phyloP scores from a whole-genome alignment of 64 coral and sea anemone species.

The Porites australiensis region DNA sequence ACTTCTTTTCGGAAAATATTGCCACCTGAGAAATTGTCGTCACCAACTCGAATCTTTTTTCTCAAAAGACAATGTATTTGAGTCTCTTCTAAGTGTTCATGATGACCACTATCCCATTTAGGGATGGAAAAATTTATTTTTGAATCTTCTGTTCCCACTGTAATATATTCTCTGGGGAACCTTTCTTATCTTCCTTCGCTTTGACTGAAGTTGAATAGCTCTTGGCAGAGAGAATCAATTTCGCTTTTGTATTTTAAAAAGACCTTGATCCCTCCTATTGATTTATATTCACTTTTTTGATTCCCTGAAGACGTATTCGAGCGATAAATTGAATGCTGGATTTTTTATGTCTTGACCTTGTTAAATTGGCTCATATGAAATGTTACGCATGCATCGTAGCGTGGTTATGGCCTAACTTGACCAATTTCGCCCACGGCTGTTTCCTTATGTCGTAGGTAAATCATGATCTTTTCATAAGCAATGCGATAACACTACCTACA shows the following conservation, averaged over 20 bases:
- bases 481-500: not conserved
- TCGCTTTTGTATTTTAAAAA: slow-evolving; percentile 18
- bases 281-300: not conserved
- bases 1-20: not conserved
- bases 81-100: not conserved
- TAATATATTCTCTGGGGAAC: slow-evolving; percentile 29
- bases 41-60: not conserved
- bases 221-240: slow-evolving; percentile 4
- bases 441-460: not conserved
- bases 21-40: not conserved
- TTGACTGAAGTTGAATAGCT: slow-evolving; percentile 19
- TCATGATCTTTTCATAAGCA: not conserved
- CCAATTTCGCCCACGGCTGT: slow-evolving; percentile 14
- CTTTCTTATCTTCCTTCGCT: not conserved
- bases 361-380: not conserved
- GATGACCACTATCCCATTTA: not conserved
- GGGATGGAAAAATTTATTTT: not conserved
- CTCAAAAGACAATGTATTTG: not conserved
- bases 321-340: not conserved
- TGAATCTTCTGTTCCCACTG: not conserved
- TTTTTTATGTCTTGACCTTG: not conserved
- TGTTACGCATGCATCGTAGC: not conserved
- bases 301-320: not conserved
- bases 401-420: slow-evolving; percentile 9
- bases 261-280: not conserved